Evolutionary conservation across 2,797 vertebrate species (phyloP), one percentile per base, ranked within the genome.

Genomic region (Pelodytes ibericus): DNA sequence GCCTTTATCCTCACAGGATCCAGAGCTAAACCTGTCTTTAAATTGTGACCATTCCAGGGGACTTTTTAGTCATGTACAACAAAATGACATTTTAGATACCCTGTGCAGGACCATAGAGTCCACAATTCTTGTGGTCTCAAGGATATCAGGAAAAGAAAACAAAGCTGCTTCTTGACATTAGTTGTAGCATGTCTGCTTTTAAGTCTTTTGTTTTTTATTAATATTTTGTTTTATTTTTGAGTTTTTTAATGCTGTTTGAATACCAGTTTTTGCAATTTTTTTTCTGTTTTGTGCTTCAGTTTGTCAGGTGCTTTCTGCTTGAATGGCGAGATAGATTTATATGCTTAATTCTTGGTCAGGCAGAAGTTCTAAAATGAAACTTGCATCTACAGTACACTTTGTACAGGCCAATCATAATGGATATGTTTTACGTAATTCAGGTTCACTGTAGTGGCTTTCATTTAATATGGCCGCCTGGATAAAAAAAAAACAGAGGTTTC

Each of bases 31-130:
- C 87, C 86, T 87, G 77, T 87, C 90, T 1, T 83, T 91, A 68
- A 84, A 90, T 26, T 89, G 90, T 79, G 87, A 91, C 90, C 95
- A 94, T 88, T 90, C 93, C 83, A 94, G 93, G 89, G 92, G 89
- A 89, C 90, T 92, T 33, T 87, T 90, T 27, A 92, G 89, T 86
- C 86, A 91, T 47, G 84, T 88, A 88, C 95, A 87, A 88, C 94
- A 94, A 58, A 94, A 95, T 13, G 97, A 99, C 92, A 91, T 95
- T 90, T 93, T 99, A 91, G 97, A 99, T 88, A 95, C 93, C 91
- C 93, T 99, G 84, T 94, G 95, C 86, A 93, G 95, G 93, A 99
- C 97, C 86, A 94, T 98, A 85, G 97, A 99, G 86, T 95, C 97
- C 71, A 94, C 96, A 29, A 95, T 99, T 84, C 93, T 94, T n/a